phyloP scores from a whole-genome alignment of 2,113 vertebrate species.

The Pelmatolapia mariae region DNA sequence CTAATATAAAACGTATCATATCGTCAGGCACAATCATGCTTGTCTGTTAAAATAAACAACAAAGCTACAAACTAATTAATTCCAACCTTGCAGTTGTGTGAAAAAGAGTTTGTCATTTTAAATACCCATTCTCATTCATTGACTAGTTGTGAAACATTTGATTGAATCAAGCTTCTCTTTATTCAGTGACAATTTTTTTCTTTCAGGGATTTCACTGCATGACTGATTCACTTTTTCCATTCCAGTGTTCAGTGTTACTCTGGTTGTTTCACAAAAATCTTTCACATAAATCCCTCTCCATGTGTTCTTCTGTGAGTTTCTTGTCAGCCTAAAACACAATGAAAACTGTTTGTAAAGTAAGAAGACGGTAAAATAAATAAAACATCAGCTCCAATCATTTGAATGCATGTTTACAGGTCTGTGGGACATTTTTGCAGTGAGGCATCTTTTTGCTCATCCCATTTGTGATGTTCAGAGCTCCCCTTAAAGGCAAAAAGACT shows the following conservation, averaged over 20 bases:
- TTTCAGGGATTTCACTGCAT: constrained; percentile 1
- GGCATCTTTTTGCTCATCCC: not conserved
- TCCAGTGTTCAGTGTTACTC: not conserved
- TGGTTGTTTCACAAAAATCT: constrained; percentile 10
- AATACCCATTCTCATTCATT: not conserved
- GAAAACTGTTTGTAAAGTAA: not conserved
- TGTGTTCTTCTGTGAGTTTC: not conserved
- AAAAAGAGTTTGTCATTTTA: not conserved
- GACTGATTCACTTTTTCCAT: not conserved
- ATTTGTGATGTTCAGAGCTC: constrained; percentile 7
- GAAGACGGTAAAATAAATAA: not conserved
- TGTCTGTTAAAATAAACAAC: not conserved
- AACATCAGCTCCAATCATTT: not conserved
- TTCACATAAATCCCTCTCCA: not conserved
- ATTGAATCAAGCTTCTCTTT: not conserved
- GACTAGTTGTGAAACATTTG: not conserved
- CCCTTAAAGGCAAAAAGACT: not conserved
- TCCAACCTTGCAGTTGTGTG: not conserved
- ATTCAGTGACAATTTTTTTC: not conserved
- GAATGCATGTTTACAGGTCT: not conserved
- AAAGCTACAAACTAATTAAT: constrained; percentile 2
- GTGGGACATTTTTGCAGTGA: not conserved
- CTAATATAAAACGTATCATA: not conserved
- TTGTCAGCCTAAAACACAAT: not conserved
- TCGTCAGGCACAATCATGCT: not conserved